Conservation (phyloP, 2,113 vertebrate species). For the Mungos mungo region DNA sequence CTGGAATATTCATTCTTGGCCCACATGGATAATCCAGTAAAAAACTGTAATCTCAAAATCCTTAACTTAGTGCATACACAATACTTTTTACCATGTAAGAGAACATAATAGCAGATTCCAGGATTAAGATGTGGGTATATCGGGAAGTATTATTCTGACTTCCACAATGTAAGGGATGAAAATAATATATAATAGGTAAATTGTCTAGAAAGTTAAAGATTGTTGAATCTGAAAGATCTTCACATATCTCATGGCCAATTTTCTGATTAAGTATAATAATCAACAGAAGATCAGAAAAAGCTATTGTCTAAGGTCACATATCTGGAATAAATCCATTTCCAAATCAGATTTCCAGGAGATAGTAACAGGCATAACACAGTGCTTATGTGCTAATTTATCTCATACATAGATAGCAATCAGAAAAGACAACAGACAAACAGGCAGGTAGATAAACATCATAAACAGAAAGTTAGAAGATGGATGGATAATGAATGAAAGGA, state of each 20-base stretch:
- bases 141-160: not conserved
- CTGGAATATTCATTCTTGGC: not conserved
- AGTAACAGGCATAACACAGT: not conserved
- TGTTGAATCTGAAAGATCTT: not conserved
- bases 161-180: not conserved
- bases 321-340: not conserved
- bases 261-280: not conserved
- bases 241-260: not conserved
- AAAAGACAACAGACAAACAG: not conserved
- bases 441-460: not conserved
- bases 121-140: not conserved
- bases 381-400: not conserved
- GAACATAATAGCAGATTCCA: not conserved
- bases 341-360: not conserved
- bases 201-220: not conserved
- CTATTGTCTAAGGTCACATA: not conserved
- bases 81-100: not conserved
- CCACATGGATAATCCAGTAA: not conserved
- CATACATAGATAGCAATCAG: not conserved
- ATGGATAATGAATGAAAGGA: no score
- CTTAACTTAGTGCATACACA: not conserved
- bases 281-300: not conserved
- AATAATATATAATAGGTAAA: not conserved
- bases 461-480: not conserved
- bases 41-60: not conserved